These are phyloP conservation scores for Coreius guichenoti DNA, from an alignment of 2,797 vertebrate species.

Conservation along the genomic window DNA sequence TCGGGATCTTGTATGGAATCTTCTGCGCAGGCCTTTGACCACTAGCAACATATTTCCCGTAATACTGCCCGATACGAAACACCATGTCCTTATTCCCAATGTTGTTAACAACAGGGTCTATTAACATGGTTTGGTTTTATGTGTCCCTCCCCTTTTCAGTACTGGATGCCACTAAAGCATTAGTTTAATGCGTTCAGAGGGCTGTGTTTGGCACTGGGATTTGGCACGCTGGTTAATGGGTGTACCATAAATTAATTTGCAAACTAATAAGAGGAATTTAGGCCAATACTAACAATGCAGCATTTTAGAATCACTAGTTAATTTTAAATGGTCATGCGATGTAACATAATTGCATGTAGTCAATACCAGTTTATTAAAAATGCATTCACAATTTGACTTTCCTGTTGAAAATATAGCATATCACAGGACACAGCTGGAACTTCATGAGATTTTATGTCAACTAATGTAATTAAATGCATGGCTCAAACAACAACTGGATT, in stretches of 20 bases:
- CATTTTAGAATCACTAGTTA: background rate
- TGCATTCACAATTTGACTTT: background rate
- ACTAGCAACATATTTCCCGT: conserved; percentile 74
- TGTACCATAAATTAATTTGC: background rate
- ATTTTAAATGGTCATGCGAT: background rate
- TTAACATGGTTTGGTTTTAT: conserved; percentile 76
- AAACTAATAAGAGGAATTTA: conserved; percentile 4
- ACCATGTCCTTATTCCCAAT: conserved; percentile 74
- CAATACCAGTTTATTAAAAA: background rate
- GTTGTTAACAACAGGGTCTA: conserved; percentile 78
- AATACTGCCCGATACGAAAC: conserved; percentile 75
- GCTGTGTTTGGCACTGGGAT: conserved; percentile 58
- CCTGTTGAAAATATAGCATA: background rate
- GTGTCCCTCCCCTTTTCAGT: conserved; percentile 59
- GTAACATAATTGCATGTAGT: background rate
- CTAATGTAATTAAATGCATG: background rate
- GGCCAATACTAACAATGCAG: background rate
- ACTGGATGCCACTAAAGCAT: conserved; percentile 47
- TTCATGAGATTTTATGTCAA: background rate
- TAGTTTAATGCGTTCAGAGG: conserved; percentile 49
- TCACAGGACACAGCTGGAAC: background rate
- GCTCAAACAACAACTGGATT: background rate
- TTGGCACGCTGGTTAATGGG: conserved; percentile 6
- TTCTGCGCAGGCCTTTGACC: conserved; percentile 26
- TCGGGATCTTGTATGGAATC: background rate